Base-by-base conservation (phyloP, 2,797 vertebrate genomes). In the Tadarida brasiliensis region DNA sequence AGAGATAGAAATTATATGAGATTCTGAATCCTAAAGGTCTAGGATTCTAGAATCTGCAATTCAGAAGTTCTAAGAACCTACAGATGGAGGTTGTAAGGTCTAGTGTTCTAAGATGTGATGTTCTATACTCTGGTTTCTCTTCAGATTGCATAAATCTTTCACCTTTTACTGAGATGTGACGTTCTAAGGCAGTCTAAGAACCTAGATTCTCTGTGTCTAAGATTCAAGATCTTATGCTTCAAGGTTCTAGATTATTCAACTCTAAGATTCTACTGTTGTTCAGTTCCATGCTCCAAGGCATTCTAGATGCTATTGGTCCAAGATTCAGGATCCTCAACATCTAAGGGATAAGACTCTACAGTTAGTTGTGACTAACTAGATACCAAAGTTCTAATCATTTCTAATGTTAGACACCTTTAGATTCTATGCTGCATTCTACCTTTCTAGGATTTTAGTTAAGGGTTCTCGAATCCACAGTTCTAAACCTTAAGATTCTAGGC, bases 301-400 rank as follows among this genome's bases (percentile, higher is more conserved):
- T 54, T 68, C 35, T 84, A 73, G 65, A 67, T 81, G 59, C 47
- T 71, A 35, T 30, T 70, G 56, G 44, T 91, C 78, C 35, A 91
- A 81, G 80, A 76, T 59, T 92, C 44, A 78, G 74, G 47, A 65
- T 90, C 51, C n/a, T 70, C 77, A 44, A 47, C 44, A 85, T 47
- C 59, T 61, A 73, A 82, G 20, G 90, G 54, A n/a, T 63, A 89
- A 84, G 76, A 82, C 19, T 78, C 26, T 94, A 93, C 22, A 71
- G 85, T 74, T 67, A 22, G 57, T 56, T 90, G 57, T 85, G 51
- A 95, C 73, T 95, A 97, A 95, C 59, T 47, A 95, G 70, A 89
- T 57, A 61, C 78, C 94, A 93, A 94, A 87, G 71, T 96, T 92
- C 54, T 97, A 93, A 93, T 96, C 56, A 85, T 82, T 92, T 93